These are phyloP conservation scores for Donacobius atricapilla DNA, from an alignment of 2,113 vertebrate genomes.

Conservation along the genomic window DNA sequence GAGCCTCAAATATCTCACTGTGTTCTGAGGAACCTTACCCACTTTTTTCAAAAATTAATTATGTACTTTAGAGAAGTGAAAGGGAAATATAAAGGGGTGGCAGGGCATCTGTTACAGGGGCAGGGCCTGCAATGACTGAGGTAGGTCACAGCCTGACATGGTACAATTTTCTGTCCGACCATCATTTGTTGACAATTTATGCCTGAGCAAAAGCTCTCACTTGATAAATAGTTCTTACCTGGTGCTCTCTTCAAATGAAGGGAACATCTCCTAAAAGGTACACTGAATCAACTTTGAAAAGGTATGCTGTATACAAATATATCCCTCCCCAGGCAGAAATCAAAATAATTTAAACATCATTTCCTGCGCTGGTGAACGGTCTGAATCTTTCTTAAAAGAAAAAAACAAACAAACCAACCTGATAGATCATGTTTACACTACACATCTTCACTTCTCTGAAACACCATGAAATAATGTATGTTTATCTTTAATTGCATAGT, in stretches of 20 bases:
- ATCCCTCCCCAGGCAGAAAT: neutral
- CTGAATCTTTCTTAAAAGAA: neutral
- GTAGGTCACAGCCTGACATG: neutral
- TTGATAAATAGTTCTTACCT: neutral
- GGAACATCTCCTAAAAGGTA: rapidly evolving
- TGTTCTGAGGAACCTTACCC: neutral
- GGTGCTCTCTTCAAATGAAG: neutral
- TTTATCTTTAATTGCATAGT: slow-evolving; percentile 63
- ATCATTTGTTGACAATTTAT: neutral
- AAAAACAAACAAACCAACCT: neutral
- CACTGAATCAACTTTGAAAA: neutral
- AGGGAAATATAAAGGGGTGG: neutral
- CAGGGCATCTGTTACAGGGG: neutral
- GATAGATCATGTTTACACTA: neutral
- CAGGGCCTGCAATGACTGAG: neutral
- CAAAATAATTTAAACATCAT: neutral
- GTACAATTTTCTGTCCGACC: neutral
- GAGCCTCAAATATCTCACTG: neutral
- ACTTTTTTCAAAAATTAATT: neutral
- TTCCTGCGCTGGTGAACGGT: neutral
- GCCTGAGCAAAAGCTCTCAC: neutral
- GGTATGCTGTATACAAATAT: neutral
- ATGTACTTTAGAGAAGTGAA: neutral
- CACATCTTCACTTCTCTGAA: slow-evolving; percentile 30
- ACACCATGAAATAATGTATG: slow-evolving; percentile 53